phyloP scores from a whole-genome alignment of 2,113 vertebrate genomes.

The Grammomys dolichurus region DNA sequence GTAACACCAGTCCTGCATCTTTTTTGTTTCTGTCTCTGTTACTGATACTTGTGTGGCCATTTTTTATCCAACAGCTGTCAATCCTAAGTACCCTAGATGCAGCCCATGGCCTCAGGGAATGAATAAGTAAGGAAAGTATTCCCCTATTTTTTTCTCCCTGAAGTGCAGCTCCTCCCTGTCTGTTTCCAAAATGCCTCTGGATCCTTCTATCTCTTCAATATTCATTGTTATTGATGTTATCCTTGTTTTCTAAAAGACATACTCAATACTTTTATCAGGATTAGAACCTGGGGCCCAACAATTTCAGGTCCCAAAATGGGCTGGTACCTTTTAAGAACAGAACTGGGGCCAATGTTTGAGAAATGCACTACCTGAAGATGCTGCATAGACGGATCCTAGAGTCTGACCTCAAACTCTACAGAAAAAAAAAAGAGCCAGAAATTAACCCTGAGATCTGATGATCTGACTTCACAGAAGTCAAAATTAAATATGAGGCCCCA shows the following conservation, averaged over 20 bases:
- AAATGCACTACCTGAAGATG: neutral
- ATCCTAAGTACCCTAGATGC: neutral
- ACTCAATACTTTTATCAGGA: neutral
- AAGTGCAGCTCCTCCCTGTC: neutral
- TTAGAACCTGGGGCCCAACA: neutral
- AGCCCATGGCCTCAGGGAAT: neutral
- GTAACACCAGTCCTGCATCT: neutral
- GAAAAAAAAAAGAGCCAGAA: neutral
- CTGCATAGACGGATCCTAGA: neutral
- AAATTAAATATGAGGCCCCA: neutral
- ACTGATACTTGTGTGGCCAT: neutral
- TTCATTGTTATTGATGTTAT: neutral
- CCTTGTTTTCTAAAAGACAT: neutral
- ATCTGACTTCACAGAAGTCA: neutral
- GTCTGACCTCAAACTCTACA: neutral
- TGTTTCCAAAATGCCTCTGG: neutral
- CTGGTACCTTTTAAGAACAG: neutral
- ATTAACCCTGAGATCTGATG: neutral
- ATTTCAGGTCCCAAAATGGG: neutral
- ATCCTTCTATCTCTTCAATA: neutral
- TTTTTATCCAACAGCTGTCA: neutral
- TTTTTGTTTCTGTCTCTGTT: neutral
- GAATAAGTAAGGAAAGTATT: accelerated
- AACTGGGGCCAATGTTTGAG: neutral
- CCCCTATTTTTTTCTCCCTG: no score